These are phyloP conservation scores for Barbus barbus DNA, from an alignment of 2,113 vertebrate species.

Conservation along the genomic window DNA sequence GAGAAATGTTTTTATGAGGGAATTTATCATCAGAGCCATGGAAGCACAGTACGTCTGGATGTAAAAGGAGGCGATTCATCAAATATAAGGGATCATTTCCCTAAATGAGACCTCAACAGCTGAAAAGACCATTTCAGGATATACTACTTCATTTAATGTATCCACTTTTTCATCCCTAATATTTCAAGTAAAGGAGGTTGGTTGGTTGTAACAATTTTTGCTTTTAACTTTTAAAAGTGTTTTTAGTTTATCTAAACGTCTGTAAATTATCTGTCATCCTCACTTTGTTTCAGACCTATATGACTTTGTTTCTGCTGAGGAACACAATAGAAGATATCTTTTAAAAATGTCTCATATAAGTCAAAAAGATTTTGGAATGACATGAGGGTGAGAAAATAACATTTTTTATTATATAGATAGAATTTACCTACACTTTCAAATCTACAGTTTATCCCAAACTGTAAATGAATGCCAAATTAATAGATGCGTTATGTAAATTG, in stretches of 20 bases:
- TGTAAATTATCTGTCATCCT: too few species aligned
- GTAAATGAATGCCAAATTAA: too few species aligned
- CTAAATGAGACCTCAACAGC: constrained; percentile 24
- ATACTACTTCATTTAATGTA: constrained; percentile 1
- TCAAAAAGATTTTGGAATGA: too few species aligned
- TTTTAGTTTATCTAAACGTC: neutral
- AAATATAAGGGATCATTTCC: constrained; percentile 25
- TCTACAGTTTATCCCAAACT: too few species aligned
- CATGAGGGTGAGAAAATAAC: neutral
- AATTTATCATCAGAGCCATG: constrained; percentile 49
- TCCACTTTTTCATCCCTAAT: neutral
- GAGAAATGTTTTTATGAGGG: constrained; percentile 36
- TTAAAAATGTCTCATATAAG: too few species aligned
- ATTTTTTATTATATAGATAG: too few species aligned
- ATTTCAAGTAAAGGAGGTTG: neutral
- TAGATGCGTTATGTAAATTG: too few species aligned
- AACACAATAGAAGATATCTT: too few species aligned
- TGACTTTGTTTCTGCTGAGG: too few species aligned
- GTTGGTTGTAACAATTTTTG: neutral
- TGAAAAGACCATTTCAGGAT: neutral
- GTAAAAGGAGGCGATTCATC: constrained; percentile 15
- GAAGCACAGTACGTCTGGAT: constrained; percentile 52
- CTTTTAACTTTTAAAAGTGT: neutral
- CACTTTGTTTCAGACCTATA: too few species aligned
- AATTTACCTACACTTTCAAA: too few species aligned